Conservation (phyloP, 2,888 invertebrate genomes). For the Nycteola revayana region DNA sequence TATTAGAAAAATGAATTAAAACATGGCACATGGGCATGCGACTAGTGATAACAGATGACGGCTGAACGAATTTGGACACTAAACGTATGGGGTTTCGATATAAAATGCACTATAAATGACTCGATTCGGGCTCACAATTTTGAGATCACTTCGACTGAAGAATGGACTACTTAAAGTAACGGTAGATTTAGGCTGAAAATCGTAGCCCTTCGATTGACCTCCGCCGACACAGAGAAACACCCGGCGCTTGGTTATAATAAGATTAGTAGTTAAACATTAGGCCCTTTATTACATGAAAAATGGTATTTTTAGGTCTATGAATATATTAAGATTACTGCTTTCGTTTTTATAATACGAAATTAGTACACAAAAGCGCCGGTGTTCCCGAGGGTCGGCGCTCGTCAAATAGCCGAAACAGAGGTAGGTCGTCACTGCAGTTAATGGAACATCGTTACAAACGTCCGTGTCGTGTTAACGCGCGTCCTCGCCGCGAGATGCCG, state of each 20-base stretch:
- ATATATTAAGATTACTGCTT: conserved; percentile 23
- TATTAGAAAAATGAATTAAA: conserved; percentile 7
- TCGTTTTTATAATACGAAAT: conserved; percentile 22
- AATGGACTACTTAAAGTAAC: conserved; percentile 41
- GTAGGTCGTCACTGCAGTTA: conserved; percentile 33
- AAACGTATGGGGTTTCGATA: conserved; percentile 40
- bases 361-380: conserved; percentile 56
- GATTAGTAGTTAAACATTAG: conserved; percentile 38
- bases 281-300: conserved; percentile 32
- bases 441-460: conserved; percentile 20
- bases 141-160: conserved; percentile 70
- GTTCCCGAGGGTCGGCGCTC: conserved; percentile 41
- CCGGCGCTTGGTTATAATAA: conserved; percentile 50
- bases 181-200: conserved; percentile 17
- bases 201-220: conserved; percentile 23
- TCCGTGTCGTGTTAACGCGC: conserved; percentile 55
- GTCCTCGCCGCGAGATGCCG: conserved; percentile 52
- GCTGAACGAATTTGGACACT: conserved; percentile 37
- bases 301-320: conserved; percentile 19
- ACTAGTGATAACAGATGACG: conserved; percentile 41
- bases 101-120: conserved; percentile 67
- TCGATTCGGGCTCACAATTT: conserved; percentile 66
- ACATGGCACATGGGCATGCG: conserved; percentile 56
- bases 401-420: conserved; percentile 40
- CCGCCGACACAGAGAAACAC: conserved; percentile 43